Base-by-base conservation (phyloP, 2,888 invertebrate species). In the Drosophila antonietae region DNA sequence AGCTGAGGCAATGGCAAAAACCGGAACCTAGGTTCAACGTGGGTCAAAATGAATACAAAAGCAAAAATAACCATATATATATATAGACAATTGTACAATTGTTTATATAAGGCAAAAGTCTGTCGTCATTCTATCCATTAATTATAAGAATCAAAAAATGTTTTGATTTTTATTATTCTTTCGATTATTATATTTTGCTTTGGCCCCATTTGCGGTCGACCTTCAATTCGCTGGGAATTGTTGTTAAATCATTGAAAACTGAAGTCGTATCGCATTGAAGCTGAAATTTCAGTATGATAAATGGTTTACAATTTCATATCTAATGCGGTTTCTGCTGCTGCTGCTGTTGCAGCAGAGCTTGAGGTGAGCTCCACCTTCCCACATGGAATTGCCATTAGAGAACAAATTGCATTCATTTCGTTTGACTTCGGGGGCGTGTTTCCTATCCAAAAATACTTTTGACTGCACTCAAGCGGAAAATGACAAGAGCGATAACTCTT, bases 151-250 rank as follows among this genome's bases (percentile, higher is more conserved):
- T 64, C 18, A 20, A 20, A 12, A 12, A 10, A 46, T 62, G 20
- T 43, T 49, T 44, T 28, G 28, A 28, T 28, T 6, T 28, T 28
- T 28, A 28, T 28, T 44, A 63, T 14, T 51, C 18, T 43, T 20
- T 43, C 14, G 2, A 5, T 33, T 35, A 28, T 55, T 10, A 49
- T 37, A 2, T 52, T 35, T 39, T 14, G 37, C 49, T 58, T 41
- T 55, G 79, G 59, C 67, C 80, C 47, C 77, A 80, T 83, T 79
- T 75, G 82, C 49, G 69, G 80, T 61, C 72, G 85, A 82, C 83
- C 83, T 83, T 83, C 67, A 71, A 65, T 72, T 72, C 55, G 75
- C 18, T 68, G 71, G 44, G 80, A 79, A 82, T 53, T 39, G 68
- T 79, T 39, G 68, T 73, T 59, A 55, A 67, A 49, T 79, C 56